These are phyloP conservation scores for Epistrophe grossulariae DNA, from an alignment of 2,888 invertebrate species.

Conservation along the genomic window DNA sequence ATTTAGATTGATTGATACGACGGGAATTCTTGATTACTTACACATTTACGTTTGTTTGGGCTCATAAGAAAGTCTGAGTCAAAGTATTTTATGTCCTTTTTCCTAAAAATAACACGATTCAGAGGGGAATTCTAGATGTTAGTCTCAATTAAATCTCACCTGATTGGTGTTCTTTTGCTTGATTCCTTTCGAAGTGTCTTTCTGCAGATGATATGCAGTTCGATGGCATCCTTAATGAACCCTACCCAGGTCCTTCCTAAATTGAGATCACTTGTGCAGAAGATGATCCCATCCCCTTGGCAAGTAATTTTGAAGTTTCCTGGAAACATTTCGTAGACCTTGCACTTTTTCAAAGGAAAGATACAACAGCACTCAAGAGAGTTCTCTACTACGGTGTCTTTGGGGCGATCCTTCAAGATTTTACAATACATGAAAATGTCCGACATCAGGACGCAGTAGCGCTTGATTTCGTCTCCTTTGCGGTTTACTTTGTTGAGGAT, in stretches of 20 bases:
- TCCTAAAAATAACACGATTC: slow-evolving; percentile 78
- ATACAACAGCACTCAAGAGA: slow-evolving; percentile 88
- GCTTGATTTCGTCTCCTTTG: slow-evolving; percentile 84
- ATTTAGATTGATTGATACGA: background rate
- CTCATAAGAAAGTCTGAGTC: slow-evolving; percentile 85
- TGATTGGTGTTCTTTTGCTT: slow-evolving; percentile 86
- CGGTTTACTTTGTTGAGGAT: slow-evolving; percentile 86
- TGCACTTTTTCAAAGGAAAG: slow-evolving; percentile 89
- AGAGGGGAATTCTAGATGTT: background rate
- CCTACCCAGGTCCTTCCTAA: slow-evolving; percentile 86
- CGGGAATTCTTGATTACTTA: slow-evolving; percentile 78
- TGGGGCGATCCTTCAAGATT: slow-evolving; percentile 84
- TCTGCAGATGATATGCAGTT: slow-evolving; percentile 85
- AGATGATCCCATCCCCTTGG: slow-evolving; percentile 85
- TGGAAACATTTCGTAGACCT: slow-evolving; percentile 85
- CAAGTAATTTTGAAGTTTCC: slow-evolving; percentile 87
- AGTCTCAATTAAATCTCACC: slow-evolving; percentile 61
- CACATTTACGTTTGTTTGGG: slow-evolving; percentile 84
- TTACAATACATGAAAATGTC: slow-evolving; percentile 91
- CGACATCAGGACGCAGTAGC: slow-evolving; percentile 89
- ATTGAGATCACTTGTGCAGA: slow-evolving; percentile 85
- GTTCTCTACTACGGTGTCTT: slow-evolving; percentile 85
- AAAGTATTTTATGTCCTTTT: slow-evolving; percentile 85
- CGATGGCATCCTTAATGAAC: slow-evolving; percentile 85
- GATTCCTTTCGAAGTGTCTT: slow-evolving; percentile 87